Conservation (phyloP, 2,888 invertebrate genomes). For the Barypeithes pellucidus region DNA sequence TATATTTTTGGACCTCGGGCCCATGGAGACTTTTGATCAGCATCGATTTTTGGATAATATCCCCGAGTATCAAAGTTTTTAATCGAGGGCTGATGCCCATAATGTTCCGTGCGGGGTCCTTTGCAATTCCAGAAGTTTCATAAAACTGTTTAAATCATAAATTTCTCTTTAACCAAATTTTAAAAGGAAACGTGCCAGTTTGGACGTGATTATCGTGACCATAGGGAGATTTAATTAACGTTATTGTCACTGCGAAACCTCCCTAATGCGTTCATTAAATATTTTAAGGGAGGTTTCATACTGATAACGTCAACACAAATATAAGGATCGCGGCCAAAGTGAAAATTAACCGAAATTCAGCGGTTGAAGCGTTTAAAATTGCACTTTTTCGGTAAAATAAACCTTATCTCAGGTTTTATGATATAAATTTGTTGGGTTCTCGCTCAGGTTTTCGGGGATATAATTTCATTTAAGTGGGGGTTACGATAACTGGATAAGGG, state of each 20-base stretch:
- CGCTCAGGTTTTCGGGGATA: no score
- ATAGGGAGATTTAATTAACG: neutral
- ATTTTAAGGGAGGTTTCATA: slow-evolving; percentile 37
- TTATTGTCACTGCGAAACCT: slow-evolving; percentile 27
- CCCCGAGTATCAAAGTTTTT: no score
- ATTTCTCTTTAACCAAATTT: no score
- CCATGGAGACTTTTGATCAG: no score
- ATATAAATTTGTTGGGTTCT: slow-evolving; percentile 22
- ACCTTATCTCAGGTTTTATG: slow-evolving; percentile 39
- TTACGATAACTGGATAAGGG: neutral
- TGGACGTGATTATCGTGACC: no score
- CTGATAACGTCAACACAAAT: slow-evolving; percentile 48
- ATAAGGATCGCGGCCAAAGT: slow-evolving; percentile 40
- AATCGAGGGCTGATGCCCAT: no score
- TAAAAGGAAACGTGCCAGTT: no score
- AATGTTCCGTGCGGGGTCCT: no score
- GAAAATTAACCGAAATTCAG: slow-evolving; percentile 47
- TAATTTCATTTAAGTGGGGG: neutral
- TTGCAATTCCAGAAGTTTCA: no score
- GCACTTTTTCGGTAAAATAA: slow-evolving; percentile 22
- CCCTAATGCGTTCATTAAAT: slow-evolving; percentile 45
- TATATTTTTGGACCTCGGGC: no score
- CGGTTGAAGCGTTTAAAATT: slow-evolving; percentile 46
- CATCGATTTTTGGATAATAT: no score
- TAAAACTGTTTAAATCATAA: no score